These are phyloP conservation scores for Erythrocebus patas DNA, from an alignment of 2,113 vertebrate genomes.

Conservation along the genomic window DNA sequence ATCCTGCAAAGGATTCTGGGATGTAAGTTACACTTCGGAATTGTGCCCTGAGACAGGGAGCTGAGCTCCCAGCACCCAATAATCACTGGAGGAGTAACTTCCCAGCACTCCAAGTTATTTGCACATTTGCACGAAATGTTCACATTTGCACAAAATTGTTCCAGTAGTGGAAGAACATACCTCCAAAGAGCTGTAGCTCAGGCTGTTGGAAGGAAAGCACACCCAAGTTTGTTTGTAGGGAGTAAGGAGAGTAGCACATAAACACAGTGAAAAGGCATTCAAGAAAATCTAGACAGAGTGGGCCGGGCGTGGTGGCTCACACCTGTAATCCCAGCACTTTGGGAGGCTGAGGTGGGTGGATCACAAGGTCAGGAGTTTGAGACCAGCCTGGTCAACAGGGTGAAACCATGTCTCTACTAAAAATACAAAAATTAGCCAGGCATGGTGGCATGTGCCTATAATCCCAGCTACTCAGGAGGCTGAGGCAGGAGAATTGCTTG, in stretches of 20 bases:
- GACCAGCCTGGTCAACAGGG: too few relatives aligned
- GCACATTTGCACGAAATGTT: background rate
- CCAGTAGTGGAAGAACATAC: background rate
- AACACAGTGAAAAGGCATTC: background rate
- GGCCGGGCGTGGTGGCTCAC: too few relatives aligned
- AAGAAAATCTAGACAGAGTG: background rate
- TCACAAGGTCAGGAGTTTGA: too few relatives aligned
- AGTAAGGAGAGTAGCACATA: background rate
- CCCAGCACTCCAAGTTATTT: background rate
- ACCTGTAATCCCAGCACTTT: too few relatives aligned
- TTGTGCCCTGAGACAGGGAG: background rate
- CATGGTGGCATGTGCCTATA: fast-evolving
- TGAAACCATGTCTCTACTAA: too few relatives aligned
- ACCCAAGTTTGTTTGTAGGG: background rate
- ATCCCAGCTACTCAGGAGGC: too few relatives aligned
- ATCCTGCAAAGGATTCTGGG: background rate
- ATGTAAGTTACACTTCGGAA: background rate
- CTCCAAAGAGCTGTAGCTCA: background rate
- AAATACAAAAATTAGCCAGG: too few relatives aligned
- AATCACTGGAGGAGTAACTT: background rate
- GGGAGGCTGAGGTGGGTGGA: too few relatives aligned
- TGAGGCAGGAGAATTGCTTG: too few relatives aligned
- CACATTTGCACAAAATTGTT: background rate
- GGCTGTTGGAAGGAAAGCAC: background rate
- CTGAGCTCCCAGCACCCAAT: background rate